A percentile compares a stretch with the other conserved stretches of the same genome.
Conservation (phyloP, 2,888 invertebrate species). For the Deilephila porcellus region DNA sequence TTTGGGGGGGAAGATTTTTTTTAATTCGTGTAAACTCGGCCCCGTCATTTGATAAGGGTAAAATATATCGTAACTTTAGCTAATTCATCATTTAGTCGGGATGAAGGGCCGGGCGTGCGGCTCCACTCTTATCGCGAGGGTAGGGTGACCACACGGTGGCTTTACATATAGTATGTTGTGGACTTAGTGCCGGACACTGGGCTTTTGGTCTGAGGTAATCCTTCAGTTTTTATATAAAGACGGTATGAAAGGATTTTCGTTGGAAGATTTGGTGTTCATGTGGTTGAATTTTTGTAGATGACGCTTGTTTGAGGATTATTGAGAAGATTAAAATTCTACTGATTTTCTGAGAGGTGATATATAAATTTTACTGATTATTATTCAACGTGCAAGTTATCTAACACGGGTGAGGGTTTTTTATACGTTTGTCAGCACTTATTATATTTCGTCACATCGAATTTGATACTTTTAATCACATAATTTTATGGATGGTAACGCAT, state of each 20-base stretch:
- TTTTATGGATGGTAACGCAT: too few species aligned
- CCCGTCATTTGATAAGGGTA: conserved; percentile 30
- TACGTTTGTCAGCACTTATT: too few species aligned
- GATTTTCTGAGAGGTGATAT: too few species aligned
- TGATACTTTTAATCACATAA: too few species aligned
- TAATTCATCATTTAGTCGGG: conserved; percentile 31
- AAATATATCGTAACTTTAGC: conserved; percentile 31
- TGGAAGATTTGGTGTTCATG: too few species aligned
- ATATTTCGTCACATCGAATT: too few species aligned
- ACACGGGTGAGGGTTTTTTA: too few species aligned
- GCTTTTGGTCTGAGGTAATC: background rate
- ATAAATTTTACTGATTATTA: too few species aligned
- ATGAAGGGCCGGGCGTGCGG: conserved; percentile 8
- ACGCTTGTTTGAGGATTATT: too few species aligned
- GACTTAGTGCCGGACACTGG: background rate
- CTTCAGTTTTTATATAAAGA: background rate
- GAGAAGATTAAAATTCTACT: too few species aligned
- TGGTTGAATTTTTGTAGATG: too few species aligned
- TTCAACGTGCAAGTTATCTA: too few species aligned
- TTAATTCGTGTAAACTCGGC: conserved; percentile 26
- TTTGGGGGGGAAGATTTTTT: conserved; percentile 19
- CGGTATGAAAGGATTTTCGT: background rate
- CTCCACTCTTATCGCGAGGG: conserved; percentile 13
- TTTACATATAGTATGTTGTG: conserved; percentile 9
- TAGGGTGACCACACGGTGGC: conserved; percentile 10